phyloP scores from a whole-genome alignment of 37 sponge, comb jelly and placozoan species.

The Beroe forskalii region DNA sequence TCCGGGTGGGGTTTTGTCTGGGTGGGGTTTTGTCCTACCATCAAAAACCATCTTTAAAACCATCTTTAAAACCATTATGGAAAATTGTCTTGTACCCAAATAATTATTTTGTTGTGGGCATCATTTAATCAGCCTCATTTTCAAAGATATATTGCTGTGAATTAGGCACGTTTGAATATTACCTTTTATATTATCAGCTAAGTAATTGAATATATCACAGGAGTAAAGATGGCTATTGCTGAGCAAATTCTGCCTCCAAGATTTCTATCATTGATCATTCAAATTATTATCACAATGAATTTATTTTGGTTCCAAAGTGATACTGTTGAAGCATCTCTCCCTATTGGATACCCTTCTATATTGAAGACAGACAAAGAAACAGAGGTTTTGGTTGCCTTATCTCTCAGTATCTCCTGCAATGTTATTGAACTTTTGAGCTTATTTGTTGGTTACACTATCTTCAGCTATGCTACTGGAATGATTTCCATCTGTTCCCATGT shows the following conservation, averaged over 20 bases:
- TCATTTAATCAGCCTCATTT: no score
- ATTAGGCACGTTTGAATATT: no score
- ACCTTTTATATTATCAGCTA: no score
- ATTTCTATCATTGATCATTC: slow-evolving; percentile 31
- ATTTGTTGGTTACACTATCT: slow-evolving; percentile 46
- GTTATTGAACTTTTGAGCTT: slow-evolving; percentile 10
- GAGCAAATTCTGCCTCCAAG: slow-evolving; percentile 46
- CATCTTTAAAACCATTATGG: no score
- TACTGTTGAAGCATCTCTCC: slow-evolving; percentile 40
- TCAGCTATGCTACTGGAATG: slow-evolving; percentile 56
- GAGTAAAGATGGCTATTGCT: slow-evolving; percentile 12
- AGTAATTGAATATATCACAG: no score
- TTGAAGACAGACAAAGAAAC: slow-evolving; percentile 1
- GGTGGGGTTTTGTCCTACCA: no score
- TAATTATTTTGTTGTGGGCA: no score
- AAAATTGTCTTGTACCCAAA: no score
- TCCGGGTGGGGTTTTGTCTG: no score
- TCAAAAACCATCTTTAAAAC: no score
- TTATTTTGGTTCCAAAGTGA: slow-evolving; percentile 38
- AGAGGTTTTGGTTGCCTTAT: slow-evolving; percentile 48
- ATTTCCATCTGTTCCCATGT: slow-evolving; percentile 38
- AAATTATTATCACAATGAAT: slow-evolving; percentile 62
- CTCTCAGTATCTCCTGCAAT: slow-evolving; percentile 33
- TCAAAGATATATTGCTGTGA: no score
- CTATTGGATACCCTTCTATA: neutral